Evolutionary conservation across 2,888 invertebrate species (phyloP), one percentile per base, ranked within the genome.

Genomic region (Gryllus longicercus): DNA sequence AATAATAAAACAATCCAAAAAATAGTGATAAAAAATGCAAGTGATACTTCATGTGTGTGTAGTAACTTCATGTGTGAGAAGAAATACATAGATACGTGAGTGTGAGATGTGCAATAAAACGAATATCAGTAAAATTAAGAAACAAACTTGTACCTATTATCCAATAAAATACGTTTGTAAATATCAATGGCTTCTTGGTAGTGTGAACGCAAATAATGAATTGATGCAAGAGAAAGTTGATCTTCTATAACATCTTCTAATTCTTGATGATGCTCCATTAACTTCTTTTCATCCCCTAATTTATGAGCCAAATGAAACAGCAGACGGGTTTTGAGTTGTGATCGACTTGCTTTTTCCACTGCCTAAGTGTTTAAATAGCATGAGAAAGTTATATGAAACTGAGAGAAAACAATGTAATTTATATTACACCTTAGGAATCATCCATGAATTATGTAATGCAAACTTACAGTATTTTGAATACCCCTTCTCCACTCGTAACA

Each of bases 161-260:
- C 96, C 38, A 97, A 88, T 18, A 99, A 89, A 79, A 99, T 91
- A 82, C 96, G 91, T 87, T 99, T 99, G 86, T 99, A 99, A 83
- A 99, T 96, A 86, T 99, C 98, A 82, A 99, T 98, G 77, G 99
- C 98, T 87, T 99, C 99, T 86, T 98, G 98, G 86, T 98, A 99
- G 87, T 99, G 99, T 11, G 96, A 95, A 80, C 98, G 91, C 80
- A 99, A 89, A 86, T 97, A 99, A 86, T 99, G 98, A 83, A 99
- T 95, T 0, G 98, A 96, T 1, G 99, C 99, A 80, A 99, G 87
- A 84, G 97, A 96, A 74, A 99, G 90, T 87, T 98, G 98, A 89
- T 99, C 98, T 87, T 98, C 97, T 1, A 97, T 91, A 11, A 95
- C 91, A 85, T 97, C 96, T 80, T 95, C 93, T 74, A 99, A 88